These are phyloP conservation scores for Sesamia inferens DNA, from an alignment of 2,888 invertebrate species.

Conservation along the genomic window DNA sequence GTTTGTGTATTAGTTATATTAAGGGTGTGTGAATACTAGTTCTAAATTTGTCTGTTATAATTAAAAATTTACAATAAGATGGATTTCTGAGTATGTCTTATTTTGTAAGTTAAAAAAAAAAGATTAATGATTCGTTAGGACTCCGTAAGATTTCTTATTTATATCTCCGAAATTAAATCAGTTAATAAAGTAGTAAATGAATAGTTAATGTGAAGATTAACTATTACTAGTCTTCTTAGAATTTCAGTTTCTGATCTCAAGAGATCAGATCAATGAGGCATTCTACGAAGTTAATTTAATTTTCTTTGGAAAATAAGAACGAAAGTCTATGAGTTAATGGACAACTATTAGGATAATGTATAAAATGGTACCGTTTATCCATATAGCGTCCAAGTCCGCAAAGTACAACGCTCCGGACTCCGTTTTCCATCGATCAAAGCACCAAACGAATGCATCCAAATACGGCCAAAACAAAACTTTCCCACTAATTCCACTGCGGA, in stretches of 20 bases:
- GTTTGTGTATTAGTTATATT: too few species aligned
- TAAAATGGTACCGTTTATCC: constrained; percentile 11
- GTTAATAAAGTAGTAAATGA: too few species aligned
- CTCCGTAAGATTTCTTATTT: too few species aligned
- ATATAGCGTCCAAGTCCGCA: not conserved
- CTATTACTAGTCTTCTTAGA: not conserved
- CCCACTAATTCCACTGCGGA: constrained; percentile 83
- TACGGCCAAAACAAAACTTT: constrained; percentile 77
- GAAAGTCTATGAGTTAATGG: not conserved
- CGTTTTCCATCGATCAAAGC: constrained; percentile 21
- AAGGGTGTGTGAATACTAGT: too few species aligned
- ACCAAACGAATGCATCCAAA: constrained; percentile 63
- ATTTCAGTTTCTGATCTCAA: not conserved
- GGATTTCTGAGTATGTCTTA: too few species aligned
- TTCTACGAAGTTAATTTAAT: not conserved
- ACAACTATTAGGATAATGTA: not conserved
- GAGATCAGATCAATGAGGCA: not conserved
- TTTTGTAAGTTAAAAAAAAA: too few species aligned
- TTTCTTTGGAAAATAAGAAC: not conserved
- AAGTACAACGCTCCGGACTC: constrained; percentile 18
- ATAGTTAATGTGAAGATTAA: too few species aligned
- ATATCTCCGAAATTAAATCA: too few species aligned
- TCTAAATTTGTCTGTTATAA: too few species aligned
- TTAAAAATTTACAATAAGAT: too few species aligned
- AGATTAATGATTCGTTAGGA: too few species aligned